phyloP scores from a whole-genome alignment of 2,888 invertebrate genomes.

The Ectemnius continuus region DNA sequence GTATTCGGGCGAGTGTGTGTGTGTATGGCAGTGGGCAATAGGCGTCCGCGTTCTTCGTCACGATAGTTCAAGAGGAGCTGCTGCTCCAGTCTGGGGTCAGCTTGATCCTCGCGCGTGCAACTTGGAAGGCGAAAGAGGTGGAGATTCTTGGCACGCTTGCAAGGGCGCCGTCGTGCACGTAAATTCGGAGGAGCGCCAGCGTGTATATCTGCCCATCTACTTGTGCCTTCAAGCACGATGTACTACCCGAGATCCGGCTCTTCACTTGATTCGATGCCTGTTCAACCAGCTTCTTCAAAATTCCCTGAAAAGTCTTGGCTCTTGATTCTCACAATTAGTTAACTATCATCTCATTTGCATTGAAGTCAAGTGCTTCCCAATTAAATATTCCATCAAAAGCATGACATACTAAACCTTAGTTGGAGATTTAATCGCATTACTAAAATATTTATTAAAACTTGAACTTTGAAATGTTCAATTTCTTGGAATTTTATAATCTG shows the following conservation, averaged over 20 bases:
- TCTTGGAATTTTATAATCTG: too few relatives aligned
- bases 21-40: conserved; percentile 13
- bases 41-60: conserved; percentile 16
- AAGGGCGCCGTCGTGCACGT: conserved; percentile 19
- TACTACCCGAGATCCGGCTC: background rate
- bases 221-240: conserved; percentile 11
- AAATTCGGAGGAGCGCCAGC: conserved; percentile 26
- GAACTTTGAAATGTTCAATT: too few relatives aligned
- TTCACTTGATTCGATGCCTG: too few relatives aligned
- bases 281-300: too few relatives aligned
- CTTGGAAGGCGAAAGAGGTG: conserved; percentile 25
- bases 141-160: conserved; percentile 48
- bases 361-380: too few relatives aligned
- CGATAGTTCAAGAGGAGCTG: conserved; percentile 33
- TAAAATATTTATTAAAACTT: too few relatives aligned
- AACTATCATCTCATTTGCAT: too few relatives aligned
- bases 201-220: conserved; percentile 14
- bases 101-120: conserved; percentile 21
- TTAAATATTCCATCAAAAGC: too few relatives aligned
- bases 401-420: too few relatives aligned
- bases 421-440: too few relatives aligned
- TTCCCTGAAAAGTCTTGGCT: too few relatives aligned
- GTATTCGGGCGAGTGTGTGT: conserved; percentile 10
- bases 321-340: too few relatives aligned
- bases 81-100: conserved; percentile 29